Evolutionary conservation across 2,888 invertebrate genomes (phyloP), one percentile per base, ranked within the genome.

Genomic region (Ectobius pallidus): DNA sequence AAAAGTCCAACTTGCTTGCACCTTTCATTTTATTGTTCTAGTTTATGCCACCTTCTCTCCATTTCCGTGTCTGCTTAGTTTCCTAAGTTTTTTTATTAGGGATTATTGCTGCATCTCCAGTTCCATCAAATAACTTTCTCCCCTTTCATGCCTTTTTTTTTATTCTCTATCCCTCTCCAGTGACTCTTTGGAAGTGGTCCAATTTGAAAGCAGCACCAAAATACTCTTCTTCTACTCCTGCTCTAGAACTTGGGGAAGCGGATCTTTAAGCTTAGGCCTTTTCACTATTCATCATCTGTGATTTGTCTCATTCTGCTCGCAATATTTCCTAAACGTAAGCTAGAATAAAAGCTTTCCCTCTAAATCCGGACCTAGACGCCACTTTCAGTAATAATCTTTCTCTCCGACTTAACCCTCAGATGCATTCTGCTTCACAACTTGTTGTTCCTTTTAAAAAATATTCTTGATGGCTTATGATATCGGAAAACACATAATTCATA

Each of bases 61-160:
- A 27, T 22, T 55, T 16, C 14, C 55, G 2, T 25, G 46, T 4
- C 27, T 27, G 22, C 22, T 55, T 55, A 22, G 27, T 55, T 55
- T 55, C 27, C 25, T n/a, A 18, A 55, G 22, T 27, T 22, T 58
- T 32, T 55, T 27, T 55, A 11, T 58, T 58, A 58, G 16, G 30
- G 58, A 58, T 58, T 58, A 58, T n/a, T 58, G 58, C 18, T 30
- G 30, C 30, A 58, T 58, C 30, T 58, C 30, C 58, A 27, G 3
- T 58, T 58, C 58, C 30, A 58, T 25, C 58, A 58, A 58, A 58
- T 58, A 30, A 58, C 16, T 30, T 58, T 58, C 58, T 30, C 11
- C 18, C 11, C 11, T 34, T 11, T 34, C 34, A 34, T 7, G 34
- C 11, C 11, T 34, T 34, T 34, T 11, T 34, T 11, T 34, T 11